Percentiles rank a stretch among this genome's conserved stretches.
Conservation (phyloP, 2,113 vertebrate genomes). For the Ardeotis arabs region DNA sequence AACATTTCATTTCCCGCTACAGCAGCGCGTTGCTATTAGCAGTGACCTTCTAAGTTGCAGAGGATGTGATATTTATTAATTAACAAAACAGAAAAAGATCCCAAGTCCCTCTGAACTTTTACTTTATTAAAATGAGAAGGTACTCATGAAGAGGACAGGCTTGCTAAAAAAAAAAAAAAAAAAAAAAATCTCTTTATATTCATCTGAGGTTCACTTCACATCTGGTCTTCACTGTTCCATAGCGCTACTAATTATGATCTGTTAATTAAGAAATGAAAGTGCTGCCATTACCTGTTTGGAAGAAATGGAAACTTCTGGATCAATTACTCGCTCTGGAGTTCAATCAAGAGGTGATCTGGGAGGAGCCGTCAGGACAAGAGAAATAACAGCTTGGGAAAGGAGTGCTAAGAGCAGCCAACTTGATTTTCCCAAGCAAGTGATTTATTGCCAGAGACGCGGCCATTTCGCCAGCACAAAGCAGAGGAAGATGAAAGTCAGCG, state of each 20-base stretch:
- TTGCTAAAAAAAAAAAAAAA: background rate
- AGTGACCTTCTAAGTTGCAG: conserved; percentile 57
- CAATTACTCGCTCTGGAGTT: background rate
- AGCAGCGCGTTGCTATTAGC: conserved; percentile 38
- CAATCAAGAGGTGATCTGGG: background rate
- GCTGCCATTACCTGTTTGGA: background rate
- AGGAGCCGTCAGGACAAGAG: background rate
- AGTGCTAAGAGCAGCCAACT: background rate
- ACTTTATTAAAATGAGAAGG: background rate
- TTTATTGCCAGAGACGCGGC: background rate
- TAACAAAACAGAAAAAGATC: conserved; percentile 43
- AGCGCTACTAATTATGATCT: background rate
- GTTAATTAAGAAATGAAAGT: conserved; percentile 43
- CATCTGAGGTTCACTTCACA: conserved; percentile 5
- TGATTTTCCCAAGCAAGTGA: background rate
- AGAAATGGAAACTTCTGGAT: conserved; percentile 3
- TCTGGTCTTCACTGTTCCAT: background rate
- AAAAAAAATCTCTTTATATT: background rate
- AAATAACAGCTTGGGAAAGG: background rate
- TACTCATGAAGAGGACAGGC: background rate
- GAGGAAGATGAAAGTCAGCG: background rate
- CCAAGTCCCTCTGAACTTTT: background rate
- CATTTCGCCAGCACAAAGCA: background rate
- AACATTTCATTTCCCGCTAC: conserved; percentile 55
- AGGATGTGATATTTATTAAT: conserved; percentile 62